Evolutionary conservation across 2,888 invertebrate genomes (phyloP), one percentile per base, ranked within the genome.

Genomic region (Ceramica pisi): DNA sequence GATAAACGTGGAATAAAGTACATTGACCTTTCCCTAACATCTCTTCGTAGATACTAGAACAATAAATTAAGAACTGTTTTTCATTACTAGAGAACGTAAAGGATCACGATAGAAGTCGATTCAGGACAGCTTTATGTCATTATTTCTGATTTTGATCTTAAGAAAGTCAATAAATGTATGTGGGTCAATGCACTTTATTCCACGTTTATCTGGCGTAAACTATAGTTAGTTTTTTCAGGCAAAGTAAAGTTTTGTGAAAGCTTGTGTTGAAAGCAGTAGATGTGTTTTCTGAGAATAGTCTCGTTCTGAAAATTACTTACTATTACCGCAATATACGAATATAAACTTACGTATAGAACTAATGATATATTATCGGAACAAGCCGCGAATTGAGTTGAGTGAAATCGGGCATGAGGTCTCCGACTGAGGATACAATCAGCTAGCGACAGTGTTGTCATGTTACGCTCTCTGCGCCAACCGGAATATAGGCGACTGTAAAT

Each of bases 391-490:
- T 61, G 26, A 67, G 59, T 67, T 21, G 38, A 69, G 78, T 60
- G 81, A 81, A 81, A 81, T 81, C 66, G 51, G 62, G 35, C 50
- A 75, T 56, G 67, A 65, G 72, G 67, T 81, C 38, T 71, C 16
- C 23, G 67, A 59, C 14, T 44, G 67, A 59, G 59, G 68, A 78
- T 67, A 41, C 77, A 61, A 79, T 73, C 10, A 50, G 55, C 19
- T 10, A 38, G 19, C 9, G 61, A 16, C 21, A 60, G 38, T 60
- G 62, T 64, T 71, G 57, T 60, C 50, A 46, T 48, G 88, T 88
- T 87, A 81, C 88, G 87, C 87, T 89, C 88, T 89, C 87, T 89
- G 86, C 81, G 60, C 70, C 21, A 67, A 63, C 76, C 66, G 82
- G 80, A 79, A 80, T 81, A 82, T 81, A 81, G 80, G 61, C 62